Percentiles rank a stretch among this genome's conserved stretches.
These are phyloP conservation scores for Brachyhypopomus gauderio DNA, from an alignment of 2,113 vertebrate species.

Conservation along the genomic window DNA sequence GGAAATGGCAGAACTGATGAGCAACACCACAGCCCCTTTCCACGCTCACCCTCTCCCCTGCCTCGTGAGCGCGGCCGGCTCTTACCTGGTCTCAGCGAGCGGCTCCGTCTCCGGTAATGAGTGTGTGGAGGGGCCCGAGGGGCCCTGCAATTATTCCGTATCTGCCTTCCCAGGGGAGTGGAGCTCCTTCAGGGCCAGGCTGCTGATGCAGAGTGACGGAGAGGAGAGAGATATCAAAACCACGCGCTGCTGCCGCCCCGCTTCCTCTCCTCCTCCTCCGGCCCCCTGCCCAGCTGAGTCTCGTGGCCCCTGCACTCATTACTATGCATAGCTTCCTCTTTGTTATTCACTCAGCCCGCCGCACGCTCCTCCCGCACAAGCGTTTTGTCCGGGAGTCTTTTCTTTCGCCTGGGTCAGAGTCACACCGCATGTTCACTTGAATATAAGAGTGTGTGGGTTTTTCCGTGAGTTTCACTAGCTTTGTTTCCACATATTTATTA, in stretches of 20 bases:
- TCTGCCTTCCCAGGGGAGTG: conserved; percentile 32
- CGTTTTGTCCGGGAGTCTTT: conserved; percentile 18
- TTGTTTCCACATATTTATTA: background rate
- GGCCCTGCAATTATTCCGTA: conserved; percentile 40
- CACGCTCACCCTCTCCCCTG: background rate
- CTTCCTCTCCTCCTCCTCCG: conserved; percentile 33
- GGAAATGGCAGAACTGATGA: conserved; percentile 14
- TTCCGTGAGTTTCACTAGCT: background rate
- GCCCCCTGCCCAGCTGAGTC: conserved; percentile 52
- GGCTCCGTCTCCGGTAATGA: conserved; percentile 40
- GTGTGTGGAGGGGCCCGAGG: conserved; percentile 5
- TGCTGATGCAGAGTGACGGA: conserved; percentile 48
- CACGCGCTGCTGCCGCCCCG: conserved; percentile 20
- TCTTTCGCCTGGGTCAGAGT: conserved; percentile 15
- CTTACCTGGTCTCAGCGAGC: conserved; percentile 8
- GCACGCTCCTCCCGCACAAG: background rate
- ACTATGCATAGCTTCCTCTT: conserved; percentile 72
- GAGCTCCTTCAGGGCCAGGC: conserved; percentile 26
- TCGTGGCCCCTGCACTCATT: conserved; percentile 58
- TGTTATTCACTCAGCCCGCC: conserved; percentile 31
- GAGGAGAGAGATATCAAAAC: conserved; percentile 47
- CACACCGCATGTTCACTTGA: background rate
- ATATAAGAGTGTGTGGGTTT: background rate
- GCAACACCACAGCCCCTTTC: conserved; percentile 2
- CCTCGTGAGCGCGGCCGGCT: background rate